These are phyloP conservation scores for Blastobasis lacticolella DNA, from an alignment of 2,888 invertebrate genomes.

Conservation along the genomic window DNA sequence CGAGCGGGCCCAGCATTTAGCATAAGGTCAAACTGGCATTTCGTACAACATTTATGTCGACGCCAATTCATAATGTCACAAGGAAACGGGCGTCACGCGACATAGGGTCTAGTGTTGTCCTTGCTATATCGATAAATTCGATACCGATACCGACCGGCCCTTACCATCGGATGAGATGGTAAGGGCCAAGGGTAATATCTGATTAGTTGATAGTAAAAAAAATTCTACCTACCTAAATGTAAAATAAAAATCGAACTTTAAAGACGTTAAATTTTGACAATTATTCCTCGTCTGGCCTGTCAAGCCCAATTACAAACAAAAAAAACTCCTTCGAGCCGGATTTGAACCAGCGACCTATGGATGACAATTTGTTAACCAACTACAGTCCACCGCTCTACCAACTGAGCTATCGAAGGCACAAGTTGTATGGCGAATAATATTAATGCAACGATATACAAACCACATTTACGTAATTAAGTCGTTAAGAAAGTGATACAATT, in stretches of 20 bases:
- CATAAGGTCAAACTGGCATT: conserved; percentile 74
- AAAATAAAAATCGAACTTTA: background rate
- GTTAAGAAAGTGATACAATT: no score
- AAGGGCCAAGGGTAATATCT: no score
- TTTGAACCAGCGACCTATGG: conserved; percentile 78
- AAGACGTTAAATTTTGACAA: no score
- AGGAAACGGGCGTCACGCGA: conserved; percentile 47
- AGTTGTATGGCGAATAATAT: background rate
- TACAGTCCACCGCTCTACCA: conserved; percentile 71
- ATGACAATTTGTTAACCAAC: conserved; percentile 36
- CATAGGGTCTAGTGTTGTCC: conserved; percentile 31
- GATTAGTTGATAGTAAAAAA: background rate
- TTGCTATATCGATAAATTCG: background rate
- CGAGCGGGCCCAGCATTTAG: conserved; percentile 43
- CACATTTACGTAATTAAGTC: background rate
- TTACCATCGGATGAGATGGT: background rate
- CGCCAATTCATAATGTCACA: conserved; percentile 42
- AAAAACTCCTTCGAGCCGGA: conserved; percentile 72
- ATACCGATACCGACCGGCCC: background rate
- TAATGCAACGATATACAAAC: background rate
- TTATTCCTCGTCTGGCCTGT: no score
- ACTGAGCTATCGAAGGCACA: conserved; percentile 71
- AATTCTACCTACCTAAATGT: background rate
- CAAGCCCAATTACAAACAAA: no score
- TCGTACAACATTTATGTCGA: conserved; percentile 55